Evolutionary conservation across 2,797 vertebrate species (phyloP), one percentile per base, ranked within the genome.

Genomic region (Anguilla megastoma): DNA sequence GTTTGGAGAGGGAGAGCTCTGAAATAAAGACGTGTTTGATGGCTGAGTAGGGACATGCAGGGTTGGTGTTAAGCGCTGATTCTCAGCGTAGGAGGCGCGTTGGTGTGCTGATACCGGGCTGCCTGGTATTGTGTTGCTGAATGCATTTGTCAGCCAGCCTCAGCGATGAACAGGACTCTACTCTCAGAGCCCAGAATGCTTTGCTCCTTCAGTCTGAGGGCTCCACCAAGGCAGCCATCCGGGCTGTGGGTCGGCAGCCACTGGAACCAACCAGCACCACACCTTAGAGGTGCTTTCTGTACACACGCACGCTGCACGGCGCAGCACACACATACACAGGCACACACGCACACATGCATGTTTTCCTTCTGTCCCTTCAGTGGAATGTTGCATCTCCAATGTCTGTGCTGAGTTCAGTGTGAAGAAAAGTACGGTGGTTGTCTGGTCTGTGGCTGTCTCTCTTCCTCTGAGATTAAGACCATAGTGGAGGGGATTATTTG

Each of bases 311-410:
- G 41, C 3, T 45, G 41, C 41, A 45, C 54, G 16, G 54, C 2
- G 16, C 54, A 2, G 24, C 21, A 21, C 1, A 21, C 24, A 21
- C 50, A 50, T 82, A 66, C 27, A 45, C 84, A 86, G 3, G 12
- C 66, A 3, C n/a, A 80, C 66, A 33, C 69, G 24, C 66, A 79
- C 30, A 1, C 30, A 33, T 12, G 24, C 30, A 85, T 63, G 71
- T 88, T 88, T 88, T 16, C 2, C 52, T 90, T 90, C 41, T 41
- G 16, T 24, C 12, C 41, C 0, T 80, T 80, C 4, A 80, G 14
- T 41, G 36, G 4, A 48, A 45, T 18, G 16, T 48, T 80, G 16
- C 36, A 48, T 24, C 45, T 80, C 16, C 21, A 24, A 21, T 80
- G 36, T 80, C 12, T 24, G 36, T 80, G 30, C 74, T 5, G 74